phyloP scores from a whole-genome alignment of 2,113 vertebrate genomes.

The Prionailurus viverrinus region DNA sequence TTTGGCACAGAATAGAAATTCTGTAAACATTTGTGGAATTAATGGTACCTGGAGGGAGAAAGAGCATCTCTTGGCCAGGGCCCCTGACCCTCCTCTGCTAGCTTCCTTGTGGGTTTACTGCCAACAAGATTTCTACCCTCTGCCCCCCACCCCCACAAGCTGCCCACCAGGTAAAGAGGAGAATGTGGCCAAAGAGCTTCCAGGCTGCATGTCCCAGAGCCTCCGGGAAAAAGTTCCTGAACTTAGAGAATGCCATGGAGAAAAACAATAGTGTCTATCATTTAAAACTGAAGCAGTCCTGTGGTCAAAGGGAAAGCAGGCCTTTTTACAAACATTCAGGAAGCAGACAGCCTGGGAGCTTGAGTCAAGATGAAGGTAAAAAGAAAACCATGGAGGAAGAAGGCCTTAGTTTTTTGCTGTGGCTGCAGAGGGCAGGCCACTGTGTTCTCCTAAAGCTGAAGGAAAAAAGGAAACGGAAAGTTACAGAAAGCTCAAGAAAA shows the following conservation, averaged over 20 bases:
- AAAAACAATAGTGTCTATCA: background rate
- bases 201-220: background rate
- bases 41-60: background rate
- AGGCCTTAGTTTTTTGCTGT: background rate
- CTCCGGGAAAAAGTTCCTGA: background rate
- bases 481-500: background rate
- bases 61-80: background rate
- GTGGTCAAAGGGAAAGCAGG: background rate
- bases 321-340: background rate
- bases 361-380: background rate
- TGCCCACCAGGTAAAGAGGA: background rate
- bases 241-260: background rate
- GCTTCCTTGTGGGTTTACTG: background rate
- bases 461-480: background rate
- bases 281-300: background rate
- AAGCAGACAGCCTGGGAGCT: background rate
- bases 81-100: fast-evolving
- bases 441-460: background rate
- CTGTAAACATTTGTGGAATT: background rate
- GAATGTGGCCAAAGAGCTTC: background rate
- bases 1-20: background rate
- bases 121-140: background rate
- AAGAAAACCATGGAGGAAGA: background rate
- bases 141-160: background rate
- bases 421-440: background rate